These are phyloP conservation scores for Drosophila carrolli DNA, from an alignment of 1,140 invertebrate genomes.

Conservation along the genomic window DNA sequence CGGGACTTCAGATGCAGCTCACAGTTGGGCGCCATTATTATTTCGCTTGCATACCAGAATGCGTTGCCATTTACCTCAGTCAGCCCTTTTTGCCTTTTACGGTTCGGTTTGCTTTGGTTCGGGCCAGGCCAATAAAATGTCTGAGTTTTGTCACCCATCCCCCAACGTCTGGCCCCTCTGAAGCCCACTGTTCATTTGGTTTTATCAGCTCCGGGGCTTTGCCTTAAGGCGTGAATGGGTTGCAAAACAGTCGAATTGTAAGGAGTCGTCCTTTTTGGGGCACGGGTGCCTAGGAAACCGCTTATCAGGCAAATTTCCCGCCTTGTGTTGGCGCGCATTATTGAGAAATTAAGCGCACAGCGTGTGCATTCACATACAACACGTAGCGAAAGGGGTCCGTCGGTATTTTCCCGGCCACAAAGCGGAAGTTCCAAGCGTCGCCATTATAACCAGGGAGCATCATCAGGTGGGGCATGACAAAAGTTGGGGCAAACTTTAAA, in stretches of 20 bases:
- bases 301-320: constrained; percentile 69
- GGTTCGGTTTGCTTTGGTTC: too few relatives aligned
- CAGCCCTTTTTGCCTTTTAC: constrained; percentile 30
- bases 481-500: constrained; percentile 67
- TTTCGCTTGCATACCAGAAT: constrained; percentile 51
- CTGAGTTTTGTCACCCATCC: constrained; percentile 44
- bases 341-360: constrained; percentile 72
- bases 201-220: constrained; percentile 43
- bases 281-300: constrained; percentile 32
- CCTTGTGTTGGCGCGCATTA: constrained; percentile 64
- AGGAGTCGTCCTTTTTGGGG: background rate
- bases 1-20: constrained; percentile 60
- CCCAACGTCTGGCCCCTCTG: background rate
- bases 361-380: constrained; percentile 59
- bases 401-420: constrained; percentile 12
- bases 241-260: background rate
- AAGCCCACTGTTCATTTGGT: constrained; percentile 24
- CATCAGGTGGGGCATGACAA: constrained; percentile 28
- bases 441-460: constrained; percentile 12
- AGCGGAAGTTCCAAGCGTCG: constrained; percentile 34
- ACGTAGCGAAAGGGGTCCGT: constrained; percentile 27
- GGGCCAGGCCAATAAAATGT: constrained; percentile 68
- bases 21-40: constrained; percentile 55
- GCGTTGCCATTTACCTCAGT: constrained; percentile 4
- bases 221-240: constrained; percentile 13